Base-by-base conservation (phyloP, 2,888 invertebrate species). In the Lepidocyrtoides sp. region DNA sequence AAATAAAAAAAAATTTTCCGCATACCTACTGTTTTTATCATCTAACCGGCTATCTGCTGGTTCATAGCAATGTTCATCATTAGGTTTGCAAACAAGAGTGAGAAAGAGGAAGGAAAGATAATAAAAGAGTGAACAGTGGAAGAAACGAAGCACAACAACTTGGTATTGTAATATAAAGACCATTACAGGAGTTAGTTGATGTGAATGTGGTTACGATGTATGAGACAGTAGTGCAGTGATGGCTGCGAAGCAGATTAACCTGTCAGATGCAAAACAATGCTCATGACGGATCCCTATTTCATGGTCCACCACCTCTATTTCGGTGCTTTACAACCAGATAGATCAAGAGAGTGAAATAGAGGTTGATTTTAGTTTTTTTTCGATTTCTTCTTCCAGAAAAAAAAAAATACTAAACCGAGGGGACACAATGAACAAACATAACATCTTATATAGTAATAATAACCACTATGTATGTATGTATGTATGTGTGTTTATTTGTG, bases 241-340 rank as follows among this genome's bases (percentile, higher is more conserved):
- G 12, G 75, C 29, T 75, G 26, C 20, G 75, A 14, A 75, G 29
- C 48, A 75, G 93, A 94, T 94, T 94, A 93, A 94, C 93, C 94
- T 94, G 94, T 94, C 94, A 94, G 88, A 92, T 92, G 92, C 93
- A 93, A 93, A 92, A 94, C 93, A 94, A 93, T 93, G 93, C 91
- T 91, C 92, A 91, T 93, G 93, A 94, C 93, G 93, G 92, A 86
- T 93, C 93, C 92, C 93, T 92, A 94, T 94, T 94, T 94, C 94
- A 94, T 91, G 94, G 93, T 93, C 93, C 94, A 92, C 83, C 93
- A 93, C 94, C 44, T 82, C 63, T 63, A 82, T 23, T 63, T 82
- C 82, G 82, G 63, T 81, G 36, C 26, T 20, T 57, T 57, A 17
- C 77, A 20, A 26, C 26, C 0, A 14, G 36, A 36, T 7, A 81